Conservation (phyloP, 2,797 vertebrate species). For the Perodicticus potto region DNA sequence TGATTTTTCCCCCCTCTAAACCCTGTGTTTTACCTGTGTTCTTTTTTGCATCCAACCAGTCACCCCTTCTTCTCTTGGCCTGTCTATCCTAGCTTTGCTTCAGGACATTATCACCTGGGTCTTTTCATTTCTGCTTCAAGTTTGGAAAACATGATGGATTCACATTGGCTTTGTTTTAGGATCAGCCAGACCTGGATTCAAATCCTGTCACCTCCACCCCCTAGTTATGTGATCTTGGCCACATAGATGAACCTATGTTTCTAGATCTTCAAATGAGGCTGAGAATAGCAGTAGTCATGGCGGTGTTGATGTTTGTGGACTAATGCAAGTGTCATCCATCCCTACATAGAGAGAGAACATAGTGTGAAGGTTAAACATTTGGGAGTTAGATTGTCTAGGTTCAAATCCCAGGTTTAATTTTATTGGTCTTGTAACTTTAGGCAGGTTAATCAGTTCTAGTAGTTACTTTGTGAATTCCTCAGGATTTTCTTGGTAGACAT, state of each 20-base stretch:
- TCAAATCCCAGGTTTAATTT: conserved; percentile 39
- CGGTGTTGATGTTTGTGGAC: not conserved
- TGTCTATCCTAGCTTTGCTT: not conserved
- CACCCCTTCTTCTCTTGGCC: not conserved
- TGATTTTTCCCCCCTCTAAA: not conserved
- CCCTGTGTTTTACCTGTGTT: not conserved
- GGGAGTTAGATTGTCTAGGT: not conserved
- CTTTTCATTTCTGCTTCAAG: not conserved
- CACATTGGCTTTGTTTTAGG: not conserved
- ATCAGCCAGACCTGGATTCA: not conserved
- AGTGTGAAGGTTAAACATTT: not conserved
- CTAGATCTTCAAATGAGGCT: not conserved
- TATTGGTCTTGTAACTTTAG: not conserved
- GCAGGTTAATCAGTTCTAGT: not conserved
- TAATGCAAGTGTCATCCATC: not conserved
- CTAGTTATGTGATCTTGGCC: not conserved
- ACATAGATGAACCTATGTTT: not conserved
- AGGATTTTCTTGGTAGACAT: not conserved
- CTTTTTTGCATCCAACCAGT: not conserved
- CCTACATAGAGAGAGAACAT: not conserved
- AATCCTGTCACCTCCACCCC: not conserved
- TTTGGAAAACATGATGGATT: not conserved
- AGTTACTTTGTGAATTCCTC: conserved; percentile 8
- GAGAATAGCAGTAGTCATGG: not conserved
- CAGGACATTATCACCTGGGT: not conserved